Evolutionary conservation across 2,797 vertebrate species (phyloP).

Genomic region (Poeciliopsis gracilis): DNA sequence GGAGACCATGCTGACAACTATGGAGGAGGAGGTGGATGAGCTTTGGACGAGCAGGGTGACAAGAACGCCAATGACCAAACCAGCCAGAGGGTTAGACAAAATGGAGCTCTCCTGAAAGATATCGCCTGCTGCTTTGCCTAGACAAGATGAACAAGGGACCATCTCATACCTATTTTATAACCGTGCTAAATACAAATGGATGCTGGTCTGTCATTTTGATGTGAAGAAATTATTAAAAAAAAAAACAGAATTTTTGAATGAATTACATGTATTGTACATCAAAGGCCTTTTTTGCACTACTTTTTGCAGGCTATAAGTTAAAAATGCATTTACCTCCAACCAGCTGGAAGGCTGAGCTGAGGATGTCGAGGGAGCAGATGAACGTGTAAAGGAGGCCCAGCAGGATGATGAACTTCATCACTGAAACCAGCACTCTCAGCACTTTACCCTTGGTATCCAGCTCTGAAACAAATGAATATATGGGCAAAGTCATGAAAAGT

Average conservation of each 20-base stretch:
- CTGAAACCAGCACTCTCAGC: slow-evolving; percentile 76
- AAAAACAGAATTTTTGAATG: not conserved
- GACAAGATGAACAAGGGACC: not conserved
- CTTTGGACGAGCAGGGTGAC: slow-evolving; percentile 96
- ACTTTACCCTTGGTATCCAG: slow-evolving; percentile 85
- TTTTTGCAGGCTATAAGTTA: not conserved
- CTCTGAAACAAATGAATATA: slow-evolving; percentile 72
- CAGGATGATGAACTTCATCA: slow-evolving; percentile 83
- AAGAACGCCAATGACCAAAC: slow-evolving; percentile 92
- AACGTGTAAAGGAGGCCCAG: slow-evolving; percentile 92
- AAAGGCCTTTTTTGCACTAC: not conserved
- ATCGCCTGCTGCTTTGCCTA: slow-evolving; percentile 92
- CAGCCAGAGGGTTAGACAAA: slow-evolving; percentile 91
- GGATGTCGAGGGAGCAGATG: slow-evolving; percentile 92
- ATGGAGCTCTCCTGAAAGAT: slow-evolving; percentile 91
- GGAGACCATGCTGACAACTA: slow-evolving; percentile 98
- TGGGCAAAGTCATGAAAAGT: not conserved
- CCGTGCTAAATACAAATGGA: not conserved
- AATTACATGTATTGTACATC: not conserved
- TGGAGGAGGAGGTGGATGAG: slow-evolving; percentile 95
- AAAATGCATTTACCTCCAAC: slow-evolving; percentile 86
- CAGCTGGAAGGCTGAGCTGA: slow-evolving; percentile 96
- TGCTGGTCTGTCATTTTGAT: not conserved
- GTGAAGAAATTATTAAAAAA: not conserved
- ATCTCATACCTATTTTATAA: not conserved